Percentiles rank a stretch among this genome's conserved stretches.
These are phyloP conservation scores for Mechanitis messenoides DNA, from an alignment of 2,888 invertebrate genomes.

Conservation along the genomic window DNA sequence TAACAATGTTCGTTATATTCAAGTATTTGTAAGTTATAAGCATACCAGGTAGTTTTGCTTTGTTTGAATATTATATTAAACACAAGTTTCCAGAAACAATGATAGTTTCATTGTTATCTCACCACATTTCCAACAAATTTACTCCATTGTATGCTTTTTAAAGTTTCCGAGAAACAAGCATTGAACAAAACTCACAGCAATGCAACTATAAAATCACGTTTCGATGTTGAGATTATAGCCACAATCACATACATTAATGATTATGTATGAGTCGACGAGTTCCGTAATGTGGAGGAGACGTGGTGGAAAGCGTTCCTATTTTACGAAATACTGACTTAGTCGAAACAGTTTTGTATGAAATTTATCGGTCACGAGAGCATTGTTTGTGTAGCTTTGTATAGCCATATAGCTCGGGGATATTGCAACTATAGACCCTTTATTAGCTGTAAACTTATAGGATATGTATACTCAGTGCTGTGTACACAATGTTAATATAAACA, in stretches of 20 bases:
- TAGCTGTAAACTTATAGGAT: conserved; percentile 8
- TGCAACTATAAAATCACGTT: conserved; percentile 15
- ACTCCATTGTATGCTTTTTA: neutral
- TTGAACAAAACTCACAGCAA: conserved; percentile 12
- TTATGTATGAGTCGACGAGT: neutral
- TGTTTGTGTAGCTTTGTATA: conserved; percentile 19
- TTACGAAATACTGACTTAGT: conserved; percentile 5
- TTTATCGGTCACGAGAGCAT: conserved; percentile 21
- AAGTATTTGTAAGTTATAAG: too few relatives aligned
- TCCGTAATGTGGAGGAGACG: conserved; percentile 10
- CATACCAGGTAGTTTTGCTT: neutral
- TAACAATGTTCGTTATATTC: too few relatives aligned
- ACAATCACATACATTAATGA: conserved; percentile 14
- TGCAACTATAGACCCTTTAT: conserved; percentile 8
- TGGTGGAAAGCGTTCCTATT: conserved; percentile 8
- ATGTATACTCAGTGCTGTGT: neutral
- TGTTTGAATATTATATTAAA: neutral
- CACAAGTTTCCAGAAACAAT: neutral
- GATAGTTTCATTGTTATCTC: neutral
- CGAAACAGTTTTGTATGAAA: conserved; percentile 11
- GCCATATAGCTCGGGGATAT: conserved; percentile 13
- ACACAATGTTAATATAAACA: too few relatives aligned
- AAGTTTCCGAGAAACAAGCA: conserved; percentile 13
- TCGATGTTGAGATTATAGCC: conserved; percentile 12
- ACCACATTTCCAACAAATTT: neutral